These are phyloP conservation scores for Montipora capricornis DNA, from an alignment of 64 coral and sea anemone species.

Conservation along the genomic window DNA sequence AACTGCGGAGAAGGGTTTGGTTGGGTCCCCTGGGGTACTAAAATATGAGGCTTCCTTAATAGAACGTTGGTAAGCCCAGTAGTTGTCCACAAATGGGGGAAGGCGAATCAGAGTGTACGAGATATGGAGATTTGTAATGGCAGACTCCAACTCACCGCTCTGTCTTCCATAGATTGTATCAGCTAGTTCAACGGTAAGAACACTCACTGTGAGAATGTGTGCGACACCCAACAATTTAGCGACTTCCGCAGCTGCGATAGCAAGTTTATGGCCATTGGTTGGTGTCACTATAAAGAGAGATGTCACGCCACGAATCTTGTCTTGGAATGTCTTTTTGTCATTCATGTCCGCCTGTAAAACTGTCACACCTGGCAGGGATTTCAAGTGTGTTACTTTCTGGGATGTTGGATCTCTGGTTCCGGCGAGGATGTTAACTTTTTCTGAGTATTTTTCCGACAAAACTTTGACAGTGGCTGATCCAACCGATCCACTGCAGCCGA, in stretches of 20 bases:
- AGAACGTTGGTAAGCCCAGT: constrained; percentile 1
- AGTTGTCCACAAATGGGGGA: constrained; percentile 53
- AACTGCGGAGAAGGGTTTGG: constrained; percentile 18
- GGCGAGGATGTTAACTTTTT: constrained; percentile 33
- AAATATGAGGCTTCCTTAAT: constrained; percentile 33
- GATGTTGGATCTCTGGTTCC: constrained; percentile 36
- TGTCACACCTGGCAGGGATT: constrained; percentile 40
- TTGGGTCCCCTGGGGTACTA: constrained; percentile 24
- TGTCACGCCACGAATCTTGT: constrained; percentile 20
- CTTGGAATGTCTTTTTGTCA: constrained; percentile 6
- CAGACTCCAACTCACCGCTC: constrained; percentile 39
- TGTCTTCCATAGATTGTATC: constrained; percentile 50
- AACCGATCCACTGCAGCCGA: constrained; percentile 47
- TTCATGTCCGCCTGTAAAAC: constrained; percentile 54
- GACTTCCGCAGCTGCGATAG: constrained; percentile 23
- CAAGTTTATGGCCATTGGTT: constrained; percentile 16
- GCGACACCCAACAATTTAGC: constrained; percentile 46
- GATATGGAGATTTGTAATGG: constrained; percentile 7
- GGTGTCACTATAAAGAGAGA: constrained; percentile 61
- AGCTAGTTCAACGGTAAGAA: neutral
- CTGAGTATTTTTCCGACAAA: constrained; percentile 35
- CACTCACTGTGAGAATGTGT: constrained; percentile 32
- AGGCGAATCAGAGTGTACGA: constrained; percentile 52
- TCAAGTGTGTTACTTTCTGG: neutral
- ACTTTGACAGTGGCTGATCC: constrained; percentile 45